These are phyloP conservation scores for Lytechinus pictus DNA, from an alignment of 35 echinoderm and acorn worm genomes.

Conservation along the genomic window DNA sequence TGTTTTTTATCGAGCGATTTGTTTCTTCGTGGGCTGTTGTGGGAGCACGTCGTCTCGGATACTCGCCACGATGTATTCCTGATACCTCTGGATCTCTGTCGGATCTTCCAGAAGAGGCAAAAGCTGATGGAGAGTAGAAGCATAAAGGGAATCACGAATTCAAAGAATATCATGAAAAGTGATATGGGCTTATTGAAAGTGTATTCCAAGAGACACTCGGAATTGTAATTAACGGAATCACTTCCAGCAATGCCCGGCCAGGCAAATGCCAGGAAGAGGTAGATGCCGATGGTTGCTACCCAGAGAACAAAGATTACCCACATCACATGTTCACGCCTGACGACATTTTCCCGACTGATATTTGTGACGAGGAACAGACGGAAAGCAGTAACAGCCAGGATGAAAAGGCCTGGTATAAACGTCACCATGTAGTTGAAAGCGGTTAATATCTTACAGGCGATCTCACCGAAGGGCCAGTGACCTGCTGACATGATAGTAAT, in stretches of 20 bases:
- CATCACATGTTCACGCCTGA: neutral
- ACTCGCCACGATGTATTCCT: neutral
- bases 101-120: neutral
- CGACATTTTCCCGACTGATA: neutral
- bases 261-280: constrained; percentile 14
- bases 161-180: constrained; percentile 24
- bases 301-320: constrained; percentile 18
- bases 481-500: neutral
- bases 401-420: neutral
- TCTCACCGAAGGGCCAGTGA: constrained; percentile 22
- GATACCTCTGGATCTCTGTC: neutral
- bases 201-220: constrained; percentile 2
- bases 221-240: neutral
- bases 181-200: neutral
- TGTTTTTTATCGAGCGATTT: neutral
- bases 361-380: neutral
- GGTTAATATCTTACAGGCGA: neutral
- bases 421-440: neutral
- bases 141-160: constrained; percentile 27
- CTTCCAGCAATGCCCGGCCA: constrained; percentile 16
- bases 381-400: neutral
- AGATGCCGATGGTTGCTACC: neutral
- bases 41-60: neutral
- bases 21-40: neutral
- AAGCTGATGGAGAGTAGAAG: neutral